These are phyloP conservation scores for Pteropus alecto DNA, from an alignment of 2,113 vertebrate species.

Conservation along the genomic window DNA sequence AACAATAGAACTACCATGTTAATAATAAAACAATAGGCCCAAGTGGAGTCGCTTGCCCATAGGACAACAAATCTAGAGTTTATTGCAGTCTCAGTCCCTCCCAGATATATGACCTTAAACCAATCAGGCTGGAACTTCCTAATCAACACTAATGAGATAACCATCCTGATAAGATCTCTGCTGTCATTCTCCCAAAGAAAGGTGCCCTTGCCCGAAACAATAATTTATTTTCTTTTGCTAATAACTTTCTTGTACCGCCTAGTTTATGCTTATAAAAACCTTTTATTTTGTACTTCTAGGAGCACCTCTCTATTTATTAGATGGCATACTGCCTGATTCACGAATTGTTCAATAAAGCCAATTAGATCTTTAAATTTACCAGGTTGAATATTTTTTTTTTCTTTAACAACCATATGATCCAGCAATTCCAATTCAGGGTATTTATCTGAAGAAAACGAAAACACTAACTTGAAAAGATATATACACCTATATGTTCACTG, in stretches of 20 bases:
- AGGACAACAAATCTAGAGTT: neutral
- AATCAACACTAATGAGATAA: neutral
- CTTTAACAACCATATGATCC: neutral
- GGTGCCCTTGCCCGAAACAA: neutral
- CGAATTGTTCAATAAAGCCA: neutral
- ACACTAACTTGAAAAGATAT: too few relatives aligned
- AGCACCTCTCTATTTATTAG: neutral
- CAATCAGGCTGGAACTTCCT: neutral
- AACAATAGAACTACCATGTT: too few relatives aligned
- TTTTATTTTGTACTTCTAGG: neutral
- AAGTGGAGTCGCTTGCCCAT: neutral
- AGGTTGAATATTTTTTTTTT: neutral
- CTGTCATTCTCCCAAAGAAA: neutral
- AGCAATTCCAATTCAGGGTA: neutral
- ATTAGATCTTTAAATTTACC: neutral
- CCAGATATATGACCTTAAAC: neutral
- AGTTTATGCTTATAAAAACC: too few relatives aligned
- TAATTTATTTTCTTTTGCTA: neutral
- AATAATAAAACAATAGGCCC: too few relatives aligned
- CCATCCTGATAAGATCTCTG: neutral
- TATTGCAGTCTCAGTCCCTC: too few relatives aligned
- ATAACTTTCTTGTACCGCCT: neutral
- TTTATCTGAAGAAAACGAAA: too few relatives aligned
- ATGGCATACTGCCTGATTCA: neutral
- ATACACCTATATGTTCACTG: too few relatives aligned